These are phyloP conservation scores for Corythucha ciliata DNA, from an alignment of 2,888 invertebrate genomes.

Conservation along the genomic window DNA sequence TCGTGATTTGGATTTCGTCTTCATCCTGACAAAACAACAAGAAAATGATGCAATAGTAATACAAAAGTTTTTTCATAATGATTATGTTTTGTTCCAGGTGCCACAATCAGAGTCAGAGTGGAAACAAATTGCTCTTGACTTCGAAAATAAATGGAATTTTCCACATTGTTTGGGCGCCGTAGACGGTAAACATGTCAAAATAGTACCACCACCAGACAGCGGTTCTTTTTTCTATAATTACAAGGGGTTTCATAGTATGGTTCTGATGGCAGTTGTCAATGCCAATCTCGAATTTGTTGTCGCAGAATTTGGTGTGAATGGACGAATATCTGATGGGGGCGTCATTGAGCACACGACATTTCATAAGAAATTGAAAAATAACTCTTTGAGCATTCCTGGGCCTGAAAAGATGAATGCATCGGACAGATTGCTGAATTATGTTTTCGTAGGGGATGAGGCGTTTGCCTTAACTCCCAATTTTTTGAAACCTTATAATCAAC, in stretches of 20 bases:
- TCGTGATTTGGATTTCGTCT: background rate
- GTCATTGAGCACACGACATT: slow-evolving; percentile 2
- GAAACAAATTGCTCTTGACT: slow-evolving; percentile 21
- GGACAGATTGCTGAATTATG: background rate
- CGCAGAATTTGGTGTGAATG: slow-evolving; percentile 17
- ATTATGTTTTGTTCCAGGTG: slow-evolving; percentile 19
- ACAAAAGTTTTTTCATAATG: background rate
- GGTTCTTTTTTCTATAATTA: slow-evolving; percentile 36
- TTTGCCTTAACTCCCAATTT: slow-evolving; percentile 15
- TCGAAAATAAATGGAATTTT: slow-evolving; percentile 35
- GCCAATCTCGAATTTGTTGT: slow-evolving; percentile 15
- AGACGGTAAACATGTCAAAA: slow-evolving; percentile 37
- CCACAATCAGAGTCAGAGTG: slow-evolving; percentile 26
- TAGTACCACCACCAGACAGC: slow-evolving; percentile 33
- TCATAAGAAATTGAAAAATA: background rate
- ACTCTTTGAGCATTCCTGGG: background rate
- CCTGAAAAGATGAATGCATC: background rate
- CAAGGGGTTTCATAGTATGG: too few species aligned
- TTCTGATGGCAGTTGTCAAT: slow-evolving; percentile 23
- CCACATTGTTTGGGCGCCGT: slow-evolving; percentile 34
- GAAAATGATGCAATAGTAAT: background rate
- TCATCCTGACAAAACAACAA: background rate
- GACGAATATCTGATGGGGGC: background rate
- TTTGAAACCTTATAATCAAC: slow-evolving; percentile 9
- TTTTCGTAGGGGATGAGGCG: slow-evolving; percentile 13